These are phyloP conservation scores for Parazoanthus swiftii DNA, from an alignment of 92 coral and sea anemone species.

Conservation along the genomic window DNA sequence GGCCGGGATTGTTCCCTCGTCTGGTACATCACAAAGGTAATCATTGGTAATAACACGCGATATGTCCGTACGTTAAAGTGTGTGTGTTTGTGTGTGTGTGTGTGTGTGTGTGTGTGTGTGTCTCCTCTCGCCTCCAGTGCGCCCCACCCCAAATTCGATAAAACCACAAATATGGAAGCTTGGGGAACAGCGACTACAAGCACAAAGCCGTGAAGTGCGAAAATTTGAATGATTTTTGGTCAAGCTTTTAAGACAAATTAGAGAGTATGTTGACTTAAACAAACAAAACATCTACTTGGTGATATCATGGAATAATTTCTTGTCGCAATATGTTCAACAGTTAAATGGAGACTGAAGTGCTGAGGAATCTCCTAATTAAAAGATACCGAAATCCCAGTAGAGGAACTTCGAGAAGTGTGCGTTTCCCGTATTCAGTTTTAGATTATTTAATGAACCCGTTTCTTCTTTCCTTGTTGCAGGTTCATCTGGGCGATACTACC, in stretches of 20 bases:
- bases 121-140: background rate
- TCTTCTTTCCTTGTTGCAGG: constrained; percentile 49
- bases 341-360: no score
- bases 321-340: no score
- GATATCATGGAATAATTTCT: no score
- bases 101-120: no score
- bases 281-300: no score
- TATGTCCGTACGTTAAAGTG: no score
- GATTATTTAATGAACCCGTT: background rate
- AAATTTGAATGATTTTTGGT: no score
- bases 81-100: no score
- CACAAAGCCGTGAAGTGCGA: no score
- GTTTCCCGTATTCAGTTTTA: background rate
- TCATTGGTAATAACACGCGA: background rate
- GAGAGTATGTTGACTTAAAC: no score
- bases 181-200: no score
- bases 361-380: background rate
- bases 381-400: background rate
- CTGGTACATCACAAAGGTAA: constrained; percentile 96
- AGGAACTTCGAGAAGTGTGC: background rate
- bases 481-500: constrained; percentile 87
- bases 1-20: constrained; percentile 79
- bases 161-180: no score
- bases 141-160: background rate
- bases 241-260: background rate